Evolutionary conservation across 23 tunicate species (phyloP).

Genomic region (Oikopleura albicans): DNA sequence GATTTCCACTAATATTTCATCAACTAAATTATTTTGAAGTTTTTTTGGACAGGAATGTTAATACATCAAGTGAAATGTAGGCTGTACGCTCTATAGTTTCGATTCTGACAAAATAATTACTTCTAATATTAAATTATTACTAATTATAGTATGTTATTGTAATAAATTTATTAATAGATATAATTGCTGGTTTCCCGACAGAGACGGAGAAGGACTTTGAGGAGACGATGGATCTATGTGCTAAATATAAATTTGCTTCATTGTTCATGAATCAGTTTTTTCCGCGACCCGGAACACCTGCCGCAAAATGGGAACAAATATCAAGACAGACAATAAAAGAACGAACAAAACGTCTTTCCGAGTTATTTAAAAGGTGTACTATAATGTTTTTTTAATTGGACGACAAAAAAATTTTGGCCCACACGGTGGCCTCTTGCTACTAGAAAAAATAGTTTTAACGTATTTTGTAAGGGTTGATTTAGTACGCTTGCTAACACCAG

Average conservation of each 20-base stretch:
- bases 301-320: constrained; percentile 77
- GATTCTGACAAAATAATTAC: no score
- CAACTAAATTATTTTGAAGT: background rate
- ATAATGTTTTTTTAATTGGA: background rate
- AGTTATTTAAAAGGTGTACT: constrained; percentile 41
- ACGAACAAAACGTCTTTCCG: constrained; percentile 66
- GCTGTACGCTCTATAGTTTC: no score
- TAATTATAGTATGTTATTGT: no score
- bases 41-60: no score
- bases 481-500: background rate
- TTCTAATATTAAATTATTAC: no score
- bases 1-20: no score
- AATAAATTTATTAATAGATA: constrained; percentile 20
- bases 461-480: background rate
- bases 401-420: background rate
- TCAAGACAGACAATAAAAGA: constrained; percentile 68
- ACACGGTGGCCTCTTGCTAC: no score
- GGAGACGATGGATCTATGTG: constrained; percentile 52
- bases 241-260: constrained; percentile 66
- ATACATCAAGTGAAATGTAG: no score
- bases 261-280: constrained; percentile 93
- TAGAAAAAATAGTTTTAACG: no score
- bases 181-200: constrained; percentile 94
- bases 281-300: constrained; percentile 95
- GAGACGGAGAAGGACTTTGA: constrained; percentile 86